These are phyloP conservation scores for Eurytoma adleriae DNA, from an alignment of 2,888 invertebrate genomes.

Conservation along the genomic window DNA sequence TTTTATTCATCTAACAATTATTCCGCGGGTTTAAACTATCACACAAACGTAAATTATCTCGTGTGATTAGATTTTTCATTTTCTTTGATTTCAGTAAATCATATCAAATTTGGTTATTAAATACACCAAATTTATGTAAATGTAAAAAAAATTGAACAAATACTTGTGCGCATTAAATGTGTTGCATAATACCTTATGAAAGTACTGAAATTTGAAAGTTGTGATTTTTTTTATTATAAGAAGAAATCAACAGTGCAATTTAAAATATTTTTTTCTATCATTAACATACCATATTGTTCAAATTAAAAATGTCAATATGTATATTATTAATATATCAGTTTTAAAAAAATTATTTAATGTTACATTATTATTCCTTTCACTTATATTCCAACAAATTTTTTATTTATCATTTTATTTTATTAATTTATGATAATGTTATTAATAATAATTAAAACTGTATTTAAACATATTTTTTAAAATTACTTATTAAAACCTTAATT, in stretches of 20 bases:
- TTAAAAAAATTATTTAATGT: conserved; percentile 23
- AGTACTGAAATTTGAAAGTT: conserved; percentile 38
- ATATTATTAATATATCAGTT: conserved; percentile 21
- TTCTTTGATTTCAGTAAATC: conserved; percentile 21
- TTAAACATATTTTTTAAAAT: conserved; percentile 7
- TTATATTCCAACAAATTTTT: neutral
- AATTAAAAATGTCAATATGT: conserved; percentile 23
- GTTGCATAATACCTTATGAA: conserved; percentile 34
- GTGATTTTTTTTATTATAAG: conserved; percentile 22
- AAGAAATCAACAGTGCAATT: conserved; percentile 15
- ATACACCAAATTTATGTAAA: conserved; percentile 16
- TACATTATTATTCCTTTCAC: conserved; percentile 13
- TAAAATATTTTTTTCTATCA: conserved; percentile 20
- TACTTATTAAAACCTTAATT: neutral
- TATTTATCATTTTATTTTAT: neutral
- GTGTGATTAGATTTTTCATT: conserved; percentile 6
- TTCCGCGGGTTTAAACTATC: conserved; percentile 14
- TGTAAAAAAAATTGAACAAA: conserved; percentile 13
- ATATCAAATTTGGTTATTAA: conserved; percentile 7
- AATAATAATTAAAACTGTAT: neutral
- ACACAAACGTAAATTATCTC: conserved; percentile 21
- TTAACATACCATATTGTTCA: conserved; percentile 21
- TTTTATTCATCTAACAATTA: conserved; percentile 37
- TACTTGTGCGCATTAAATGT: conserved; percentile 1
- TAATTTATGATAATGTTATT: neutral